phyloP scores from a whole-genome alignment of 1,140 invertebrate species.

The Dendrolimus kikuchii region DNA sequence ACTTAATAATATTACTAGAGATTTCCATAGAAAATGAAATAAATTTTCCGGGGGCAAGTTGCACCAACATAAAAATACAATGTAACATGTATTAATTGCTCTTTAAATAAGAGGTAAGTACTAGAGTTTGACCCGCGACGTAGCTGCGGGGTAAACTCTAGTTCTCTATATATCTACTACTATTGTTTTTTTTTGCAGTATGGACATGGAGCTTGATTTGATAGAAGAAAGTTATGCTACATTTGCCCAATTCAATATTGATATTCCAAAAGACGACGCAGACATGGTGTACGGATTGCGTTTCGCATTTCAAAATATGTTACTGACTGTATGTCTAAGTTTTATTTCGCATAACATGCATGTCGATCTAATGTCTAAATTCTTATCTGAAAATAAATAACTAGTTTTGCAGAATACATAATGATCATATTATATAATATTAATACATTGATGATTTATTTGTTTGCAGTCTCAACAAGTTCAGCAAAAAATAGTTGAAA shows the following conservation, averaged over 20 bases:
- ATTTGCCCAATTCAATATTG: slow-evolving; percentile 80
- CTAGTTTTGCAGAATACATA: neutral
- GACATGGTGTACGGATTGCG: slow-evolving; percentile 84
- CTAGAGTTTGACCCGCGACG: no score
- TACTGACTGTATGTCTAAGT: slow-evolving; percentile 74
- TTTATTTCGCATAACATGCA: no score
- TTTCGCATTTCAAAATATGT: slow-evolving; percentile 84
- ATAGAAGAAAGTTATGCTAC: slow-evolving; percentile 88
- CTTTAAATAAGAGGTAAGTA: no score
- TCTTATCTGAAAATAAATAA: neutral
- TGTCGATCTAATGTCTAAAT: neutral
- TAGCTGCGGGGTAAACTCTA: no score
- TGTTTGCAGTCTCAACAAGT: slow-evolving; percentile 77
- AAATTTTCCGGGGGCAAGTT: no score
- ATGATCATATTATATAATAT: neutral
- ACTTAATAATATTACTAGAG: no score
- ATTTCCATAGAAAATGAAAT: no score
- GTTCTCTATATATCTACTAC: no score
- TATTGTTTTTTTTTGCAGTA: slow-evolving; percentile 54
- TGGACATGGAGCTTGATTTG: slow-evolving; percentile 81
- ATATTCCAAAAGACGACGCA: slow-evolving; percentile 83
- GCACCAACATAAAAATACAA: no score
- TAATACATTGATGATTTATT: neutral
- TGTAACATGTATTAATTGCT: no score
- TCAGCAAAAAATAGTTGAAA: slow-evolving; percentile 80